Base-by-base conservation (phyloP, 1,140 invertebrate species). In the Ephestia elutella region DNA sequence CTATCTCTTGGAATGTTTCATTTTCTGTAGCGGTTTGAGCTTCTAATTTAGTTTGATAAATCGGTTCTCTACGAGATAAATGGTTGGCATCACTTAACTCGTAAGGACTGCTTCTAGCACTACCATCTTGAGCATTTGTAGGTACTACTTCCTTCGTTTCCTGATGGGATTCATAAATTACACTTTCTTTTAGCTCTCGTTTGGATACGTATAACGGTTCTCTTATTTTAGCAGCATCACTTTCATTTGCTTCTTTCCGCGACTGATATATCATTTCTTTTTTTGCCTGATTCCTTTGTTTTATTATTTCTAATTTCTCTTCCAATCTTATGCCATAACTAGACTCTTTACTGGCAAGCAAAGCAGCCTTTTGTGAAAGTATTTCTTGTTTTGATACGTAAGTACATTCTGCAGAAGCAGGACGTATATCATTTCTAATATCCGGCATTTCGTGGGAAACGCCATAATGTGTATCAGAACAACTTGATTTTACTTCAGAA, bases 301-400 rank as follows among this genome's bases (percentile, higher is more conserved):
- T 87, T 62, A 90, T 90, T 48, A 89, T 85, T 78, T 89, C 89
- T 50, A 90, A 75, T 58, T 89, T 89, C 51, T 90, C 87, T 66
- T 89, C 87, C 57, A 86, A 68, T 59, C 78, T 78, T 61, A 71
- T 75, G 30, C 70, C 68, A 48, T 89, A 86, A 38, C 66, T 74
- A 35, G 77, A 82, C 48, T 87, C 86, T 75, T 81, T 87, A 56
- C 70, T 86, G 15, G 85, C 83, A 25, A 87, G 55, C 9, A 89
- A 68, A 21, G 87, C 85, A 7, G 87, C 87, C 77, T 90, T 90
- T 66, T 90, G 87, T n/a, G 83, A 82, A 19, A 90, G 65, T 56
- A 90, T 90, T 71, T 90, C 89, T 71, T 90, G 89, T 71, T 79
- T 87, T 0, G 87, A 81, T 0, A 90, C 89, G 66, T 89, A 89